These are phyloP conservation scores for Pipa parva DNA, from an alignment of 2,113 vertebrate genomes.

Conservation along the genomic window DNA sequence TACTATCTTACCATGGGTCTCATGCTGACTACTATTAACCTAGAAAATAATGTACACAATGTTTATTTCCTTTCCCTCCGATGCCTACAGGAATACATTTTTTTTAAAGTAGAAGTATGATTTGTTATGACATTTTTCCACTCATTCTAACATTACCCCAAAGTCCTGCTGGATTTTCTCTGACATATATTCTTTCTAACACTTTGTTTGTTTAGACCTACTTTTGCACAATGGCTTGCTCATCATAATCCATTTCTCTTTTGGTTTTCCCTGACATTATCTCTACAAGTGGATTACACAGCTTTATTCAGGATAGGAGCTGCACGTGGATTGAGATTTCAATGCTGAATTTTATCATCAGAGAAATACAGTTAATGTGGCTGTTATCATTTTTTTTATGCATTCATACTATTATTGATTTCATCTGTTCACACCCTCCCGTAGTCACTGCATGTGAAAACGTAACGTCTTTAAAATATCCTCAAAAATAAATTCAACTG, in stretches of 20 bases:
- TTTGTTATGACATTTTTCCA: constrained; percentile 16
- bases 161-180: constrained; percentile 8
- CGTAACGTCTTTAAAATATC: no score
- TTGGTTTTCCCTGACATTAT: constrained; percentile 24
- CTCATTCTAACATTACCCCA: constrained; percentile 8
- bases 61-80: neutral
- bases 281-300: constrained; percentile 4
- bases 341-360: neutral
- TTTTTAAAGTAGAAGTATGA: constrained; percentile 24
- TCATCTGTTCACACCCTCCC: neutral
- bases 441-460: neutral
- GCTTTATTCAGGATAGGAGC: neutral
- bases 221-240: constrained; percentile 4
- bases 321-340: constrained; percentile 5
- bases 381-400: no score
- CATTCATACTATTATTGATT: neutral
- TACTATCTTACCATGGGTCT: neutral
- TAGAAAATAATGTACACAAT: neutral
- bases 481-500: no score
- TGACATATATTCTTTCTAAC: constrained; percentile 22
- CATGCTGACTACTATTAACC: neutral
- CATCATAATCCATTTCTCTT: constrained; percentile 26
- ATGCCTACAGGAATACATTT: neutral
- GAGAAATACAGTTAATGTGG: neutral
- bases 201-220: constrained; percentile 3